A percentile compares a stretch with the other conserved stretches of the same genome.
Conservation (phyloP, 1,140 invertebrate species). For the Brachionus manjavacas region DNA sequence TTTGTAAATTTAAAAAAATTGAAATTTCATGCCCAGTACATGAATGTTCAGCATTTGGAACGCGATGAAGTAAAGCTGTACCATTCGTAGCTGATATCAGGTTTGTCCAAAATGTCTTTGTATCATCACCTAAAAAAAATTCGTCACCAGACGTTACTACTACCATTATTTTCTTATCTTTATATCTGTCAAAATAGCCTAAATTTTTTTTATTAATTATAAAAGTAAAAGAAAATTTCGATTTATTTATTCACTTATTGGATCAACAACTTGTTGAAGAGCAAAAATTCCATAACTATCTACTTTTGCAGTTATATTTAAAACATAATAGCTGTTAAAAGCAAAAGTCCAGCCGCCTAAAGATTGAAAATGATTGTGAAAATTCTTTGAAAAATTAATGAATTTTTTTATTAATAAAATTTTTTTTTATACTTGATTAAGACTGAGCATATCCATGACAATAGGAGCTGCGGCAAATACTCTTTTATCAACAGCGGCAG, state of each 20-base stretch:
- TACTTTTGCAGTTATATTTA: constrained; percentile 35
- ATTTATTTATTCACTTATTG: background rate
- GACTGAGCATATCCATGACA: constrained; percentile 51
- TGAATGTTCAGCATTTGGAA: constrained; percentile 52
- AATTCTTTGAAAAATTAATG: constrained; percentile 42
- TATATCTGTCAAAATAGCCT: constrained; percentile 48
- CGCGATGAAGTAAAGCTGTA: background rate
- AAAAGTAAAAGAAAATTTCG: background rate
- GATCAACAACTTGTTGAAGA: constrained; percentile 24
- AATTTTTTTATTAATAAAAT: too few relatives aligned
- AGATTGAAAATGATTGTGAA: constrained; percentile 50
- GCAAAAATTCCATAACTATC: background rate
- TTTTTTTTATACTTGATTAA: constrained; percentile 44
- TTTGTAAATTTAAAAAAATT: constrained; percentile 47
- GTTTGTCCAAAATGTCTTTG: constrained; percentile 13
- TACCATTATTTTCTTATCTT: constrained; percentile 48
- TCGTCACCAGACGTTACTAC: constrained; percentile 51
- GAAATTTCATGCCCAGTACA: constrained; percentile 49
- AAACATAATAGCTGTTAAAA: constrained; percentile 41
- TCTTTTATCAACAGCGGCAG: constrained; percentile 44
- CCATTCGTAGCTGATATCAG: background rate
- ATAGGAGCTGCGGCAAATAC: constrained; percentile 51
- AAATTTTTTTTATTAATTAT: background rate
- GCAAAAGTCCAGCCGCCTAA: constrained; percentile 42
- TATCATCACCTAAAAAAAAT: constrained; percentile 52